Conservation (phyloP, 2,888 invertebrate species). For the Netelia inedita region DNA sequence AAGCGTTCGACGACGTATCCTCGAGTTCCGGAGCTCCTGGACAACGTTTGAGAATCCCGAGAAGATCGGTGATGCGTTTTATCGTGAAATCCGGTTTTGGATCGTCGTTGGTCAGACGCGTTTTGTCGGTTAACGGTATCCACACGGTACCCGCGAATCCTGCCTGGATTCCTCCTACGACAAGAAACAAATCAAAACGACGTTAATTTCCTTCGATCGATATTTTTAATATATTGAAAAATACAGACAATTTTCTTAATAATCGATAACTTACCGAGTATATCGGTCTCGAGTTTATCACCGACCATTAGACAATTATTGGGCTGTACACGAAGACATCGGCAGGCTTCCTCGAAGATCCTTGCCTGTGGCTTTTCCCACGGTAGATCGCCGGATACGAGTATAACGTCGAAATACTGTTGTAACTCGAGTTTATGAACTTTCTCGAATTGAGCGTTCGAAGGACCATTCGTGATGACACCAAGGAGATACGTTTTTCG, state of each 20-base stretch:
- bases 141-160: conserved; percentile 92
- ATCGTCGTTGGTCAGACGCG: conserved; percentile 82
- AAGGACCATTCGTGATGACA: conserved; percentile 95
- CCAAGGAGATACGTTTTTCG: conserved; percentile 91
- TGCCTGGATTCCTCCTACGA: conserved; percentile 90
- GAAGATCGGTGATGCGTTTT: conserved; percentile 88
- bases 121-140: conserved; percentile 88
- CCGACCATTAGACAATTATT: conserved; percentile 94
- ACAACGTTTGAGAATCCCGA: conserved; percentile 86
- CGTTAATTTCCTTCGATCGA: too few species aligned
- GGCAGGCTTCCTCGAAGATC: conserved; percentile 94
- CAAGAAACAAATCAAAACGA: conserved; percentile 59
- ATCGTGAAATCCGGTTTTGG: conserved; percentile 89
- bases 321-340: conserved; percentile 91
- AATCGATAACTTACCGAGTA: conserved; percentile 85
- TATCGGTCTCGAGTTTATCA: conserved; percentile 95
- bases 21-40: conserved; percentile 85
- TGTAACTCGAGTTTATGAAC: conserved; percentile 90
- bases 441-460: conserved; percentile 96
- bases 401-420: conserved; percentile 91
- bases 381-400: conserved; percentile 93
- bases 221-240: neutral
- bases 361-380: conserved; percentile 95
- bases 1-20: conserved; percentile 83
- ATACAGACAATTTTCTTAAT: conserved; percentile 42